A percentile compares a stretch with the other conserved stretches of the same genome.
phyloP scores from a whole-genome alignment of 2,797 vertebrate genomes.

The Brachyrhaphis roseni region DNA sequence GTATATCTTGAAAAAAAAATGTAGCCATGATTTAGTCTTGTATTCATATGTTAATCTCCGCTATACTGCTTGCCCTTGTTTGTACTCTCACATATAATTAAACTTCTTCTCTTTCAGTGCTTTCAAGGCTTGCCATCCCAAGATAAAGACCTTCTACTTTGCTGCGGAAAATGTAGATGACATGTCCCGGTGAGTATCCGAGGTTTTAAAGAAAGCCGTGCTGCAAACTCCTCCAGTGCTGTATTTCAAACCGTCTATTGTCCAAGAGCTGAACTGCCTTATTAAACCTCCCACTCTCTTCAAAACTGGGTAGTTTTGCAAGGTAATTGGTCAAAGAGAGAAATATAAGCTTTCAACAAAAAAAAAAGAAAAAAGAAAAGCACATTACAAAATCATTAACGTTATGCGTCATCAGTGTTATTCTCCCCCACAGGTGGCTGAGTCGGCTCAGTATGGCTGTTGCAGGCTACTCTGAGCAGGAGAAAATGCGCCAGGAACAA shows the following conservation, averaged over 20 bases:
- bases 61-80: conserved; percentile 24
- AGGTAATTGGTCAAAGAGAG: conserved; percentile 32
- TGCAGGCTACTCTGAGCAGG: conserved; percentile 92
- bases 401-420: conserved; percentile 61
- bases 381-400: conserved; percentile 20
- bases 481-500: conserved; percentile 94
- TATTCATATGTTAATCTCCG: conserved; percentile 52
- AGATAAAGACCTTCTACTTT: conserved; percentile 99
- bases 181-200: conserved; percentile 93
- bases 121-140: conserved; percentile 99
- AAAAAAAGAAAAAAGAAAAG: too few species aligned
- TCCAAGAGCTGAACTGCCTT: conserved; percentile 32
- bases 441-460: conserved; percentile 96
- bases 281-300: conserved; percentile 33
- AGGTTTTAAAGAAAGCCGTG: conserved; percentile 34
- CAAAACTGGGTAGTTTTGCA: conserved; percentile 33
- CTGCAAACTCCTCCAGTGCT: conserved; percentile 39
- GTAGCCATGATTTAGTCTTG: neutral
- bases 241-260: conserved; percentile 31
- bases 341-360: conserved; percentile 16
- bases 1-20: too few species aligned
- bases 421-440: conserved; percentile 90
- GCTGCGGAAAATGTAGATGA: conserved; percentile 98
- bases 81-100: conserved; percentile 37
- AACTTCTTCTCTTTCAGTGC: conserved; percentile 81